Percentiles rank a stretch among this genome's conserved stretches.
phyloP scores from a whole-genome alignment of 2,888 invertebrate genomes.

The Drosophila limbata region DNA sequence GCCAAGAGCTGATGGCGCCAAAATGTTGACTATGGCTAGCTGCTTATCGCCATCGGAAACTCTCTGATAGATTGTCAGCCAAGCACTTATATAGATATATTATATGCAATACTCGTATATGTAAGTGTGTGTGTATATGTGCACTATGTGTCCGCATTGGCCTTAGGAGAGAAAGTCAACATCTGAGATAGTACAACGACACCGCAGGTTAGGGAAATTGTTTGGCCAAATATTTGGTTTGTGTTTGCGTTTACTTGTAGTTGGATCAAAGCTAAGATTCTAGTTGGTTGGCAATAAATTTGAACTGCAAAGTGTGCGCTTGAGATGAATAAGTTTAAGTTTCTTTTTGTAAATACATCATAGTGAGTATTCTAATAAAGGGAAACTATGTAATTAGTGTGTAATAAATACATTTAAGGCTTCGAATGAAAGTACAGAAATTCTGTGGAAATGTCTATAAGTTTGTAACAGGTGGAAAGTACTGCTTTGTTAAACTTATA shows the following conservation, averaged over 20 bases:
- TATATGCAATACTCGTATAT: conserved; percentile 6
- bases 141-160: conserved; percentile 36
- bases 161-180: conserved; percentile 41
- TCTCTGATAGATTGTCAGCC: conserved; percentile 60
- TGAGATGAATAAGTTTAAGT: no score
- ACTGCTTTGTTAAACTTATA: no score
- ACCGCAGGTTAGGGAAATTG: conserved; percentile 63
- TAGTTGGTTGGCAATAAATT: background rate
- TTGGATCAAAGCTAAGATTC: conserved; percentile 2
- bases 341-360: background rate
- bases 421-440: no score
- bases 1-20: conserved; percentile 73
- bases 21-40: conserved; percentile 47
- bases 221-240: conserved; percentile 58
- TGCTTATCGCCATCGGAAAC: conserved; percentile 56
- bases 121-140: conserved; percentile 8
- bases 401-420: no score
- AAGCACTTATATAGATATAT: conserved; percentile 56
- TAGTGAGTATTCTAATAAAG: no score
- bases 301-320: background rate
- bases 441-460: background rate
- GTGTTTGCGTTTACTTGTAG: conserved; percentile 12
- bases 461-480: background rate
- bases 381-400: no score
- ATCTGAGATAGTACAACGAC: conserved; percentile 39